Evolutionary conservation across 1,140 invertebrate genomes (phyloP), one percentile per base, ranked within the genome.

Genomic region (Drosophila albomicans): DNA sequence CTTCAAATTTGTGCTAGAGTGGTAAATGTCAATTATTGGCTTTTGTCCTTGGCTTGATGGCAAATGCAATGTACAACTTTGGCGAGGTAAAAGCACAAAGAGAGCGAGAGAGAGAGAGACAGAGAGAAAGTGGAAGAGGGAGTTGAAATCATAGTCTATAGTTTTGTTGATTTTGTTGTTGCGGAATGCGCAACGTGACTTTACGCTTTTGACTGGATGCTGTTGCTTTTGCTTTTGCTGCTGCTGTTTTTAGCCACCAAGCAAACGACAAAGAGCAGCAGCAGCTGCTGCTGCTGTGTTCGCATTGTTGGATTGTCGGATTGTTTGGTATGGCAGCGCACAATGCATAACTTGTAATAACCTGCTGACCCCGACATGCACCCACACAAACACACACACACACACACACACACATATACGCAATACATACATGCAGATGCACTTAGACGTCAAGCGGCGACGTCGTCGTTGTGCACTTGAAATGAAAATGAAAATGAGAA

Each of bases 291-390:
- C 25, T 41, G 45, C n/a, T 54, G 43, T 59, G 69, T 51, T 51
- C 16, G 45, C 5, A 30, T 62, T 61, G 48, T 30, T 16, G 28
- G 58, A 28, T 45, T 43, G 38, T 35, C 45, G 54, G 48, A 45
- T 59, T 61, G 64, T 52, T 13, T 25, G 8, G 0, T 15, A 7
- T 13, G 16, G 30, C 59, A 54, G 20, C 59, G 48, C 32, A 86
- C 62, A 64, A 73, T 48, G 62, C 81, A 85, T 85, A 86, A 82
- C 79, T 86, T 86, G 79, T 86, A 87, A 84, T 88, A 88, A 89
- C 69, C 56, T 56, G 59, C 68, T 87, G 76, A 88, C 77, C 65
- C 80, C 70, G 76, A 88, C 65, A 54, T 57, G 59, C 30, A 61
- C 43, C 6, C 25, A n/a, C 35, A 52, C 10, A 28, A 28, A 45